A percentile compares a stretch with the other conserved stretches of the same genome.
phyloP scores from a whole-genome alignment of 2,797 vertebrate species.

The Rhincodon typus region DNA sequence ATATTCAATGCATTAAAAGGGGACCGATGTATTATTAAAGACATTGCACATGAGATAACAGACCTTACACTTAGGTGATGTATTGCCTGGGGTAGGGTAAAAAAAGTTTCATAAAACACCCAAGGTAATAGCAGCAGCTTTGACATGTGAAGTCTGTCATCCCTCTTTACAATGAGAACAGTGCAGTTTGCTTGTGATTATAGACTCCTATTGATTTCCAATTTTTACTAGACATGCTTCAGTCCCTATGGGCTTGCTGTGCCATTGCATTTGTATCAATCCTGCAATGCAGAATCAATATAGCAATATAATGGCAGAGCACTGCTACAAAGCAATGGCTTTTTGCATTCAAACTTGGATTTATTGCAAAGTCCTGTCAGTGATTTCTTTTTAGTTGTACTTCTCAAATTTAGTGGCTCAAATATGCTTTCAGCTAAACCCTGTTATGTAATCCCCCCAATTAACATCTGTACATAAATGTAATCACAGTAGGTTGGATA shows the following conservation, averaged over 20 bases:
- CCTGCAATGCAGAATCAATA: constrained; percentile 62
- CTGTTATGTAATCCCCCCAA: not conserved
- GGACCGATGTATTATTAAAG: constrained; percentile 17
- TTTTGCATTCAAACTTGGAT: constrained; percentile 70
- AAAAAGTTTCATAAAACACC: constrained; percentile 43
- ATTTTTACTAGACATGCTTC: constrained; percentile 59
- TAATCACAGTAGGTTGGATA: constrained; percentile 15
- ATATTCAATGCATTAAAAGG: not conserved
- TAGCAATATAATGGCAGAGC: constrained; percentile 55
- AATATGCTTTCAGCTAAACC: constrained; percentile 19
- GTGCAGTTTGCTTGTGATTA: constrained; percentile 63
- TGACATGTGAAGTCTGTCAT: constrained; percentile 51
- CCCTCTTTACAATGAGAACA: constrained; percentile 61
- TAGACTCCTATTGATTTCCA: constrained; percentile 75
- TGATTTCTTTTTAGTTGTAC: constrained; percentile 54
- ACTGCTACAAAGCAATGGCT: constrained; percentile 57
- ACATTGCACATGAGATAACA: constrained; percentile 26
- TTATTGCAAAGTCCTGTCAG: constrained; percentile 69
- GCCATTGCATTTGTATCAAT: constrained; percentile 59
- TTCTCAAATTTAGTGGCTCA: constrained; percentile 39
- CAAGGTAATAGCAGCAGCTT: constrained; percentile 41
- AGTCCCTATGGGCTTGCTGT: constrained; percentile 54
- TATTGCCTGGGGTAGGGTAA: constrained; percentile 44
- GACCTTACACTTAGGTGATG: constrained; percentile 40
- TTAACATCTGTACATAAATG: constrained; percentile 27